phyloP scores from a whole-genome alignment of 1,140 invertebrate species.

The Drosophila triauraria region DNA sequence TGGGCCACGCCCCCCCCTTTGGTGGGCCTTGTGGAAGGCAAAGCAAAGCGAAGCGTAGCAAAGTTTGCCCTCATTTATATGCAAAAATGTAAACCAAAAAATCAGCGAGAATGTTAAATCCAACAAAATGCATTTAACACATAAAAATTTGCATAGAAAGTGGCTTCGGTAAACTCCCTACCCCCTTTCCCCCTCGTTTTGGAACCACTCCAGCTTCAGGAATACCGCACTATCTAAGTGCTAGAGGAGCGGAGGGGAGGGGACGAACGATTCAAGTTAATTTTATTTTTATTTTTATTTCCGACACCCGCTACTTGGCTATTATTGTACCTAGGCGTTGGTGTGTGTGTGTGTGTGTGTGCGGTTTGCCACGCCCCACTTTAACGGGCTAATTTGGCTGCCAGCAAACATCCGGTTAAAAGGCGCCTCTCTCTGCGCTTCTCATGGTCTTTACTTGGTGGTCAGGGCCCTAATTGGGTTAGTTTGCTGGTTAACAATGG shows the following conservation, averaged over 20 bases:
- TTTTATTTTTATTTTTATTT: constrained; percentile 56
- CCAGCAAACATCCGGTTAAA: neutral
- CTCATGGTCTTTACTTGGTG: neutral
- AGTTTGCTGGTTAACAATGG: too few species aligned
- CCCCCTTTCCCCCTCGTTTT: neutral
- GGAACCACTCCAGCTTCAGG: constrained; percentile 5
- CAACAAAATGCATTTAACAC: constrained; percentile 84
- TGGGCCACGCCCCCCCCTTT: constrained; percentile 61
- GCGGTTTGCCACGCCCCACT: constrained; percentile 27
- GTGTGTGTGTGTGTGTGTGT: constrained; percentile 10
- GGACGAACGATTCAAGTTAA: constrained; percentile 44
- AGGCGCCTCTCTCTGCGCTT: constrained; percentile 8
- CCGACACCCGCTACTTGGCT: constrained; percentile 28
- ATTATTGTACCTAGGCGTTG: constrained; percentile 20
- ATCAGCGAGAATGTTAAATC: constrained; percentile 84
- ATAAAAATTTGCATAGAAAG: constrained; percentile 84
- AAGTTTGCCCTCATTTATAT: constrained; percentile 79
- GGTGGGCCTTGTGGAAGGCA: constrained; percentile 8
- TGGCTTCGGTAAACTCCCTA: constrained; percentile 66
- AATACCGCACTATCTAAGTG: constrained; percentile 40
- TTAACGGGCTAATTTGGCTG: constrained; percentile 16
- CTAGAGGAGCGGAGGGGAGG: neutral
- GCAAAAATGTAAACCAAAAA: constrained; percentile 84
- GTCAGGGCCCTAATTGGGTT: neutral
- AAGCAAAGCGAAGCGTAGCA: constrained; percentile 13